These are phyloP conservation scores for Stenoptilia bipunctidactyla DNA, from an alignment of 2,888 invertebrate species.

Conservation along the genomic window DNA sequence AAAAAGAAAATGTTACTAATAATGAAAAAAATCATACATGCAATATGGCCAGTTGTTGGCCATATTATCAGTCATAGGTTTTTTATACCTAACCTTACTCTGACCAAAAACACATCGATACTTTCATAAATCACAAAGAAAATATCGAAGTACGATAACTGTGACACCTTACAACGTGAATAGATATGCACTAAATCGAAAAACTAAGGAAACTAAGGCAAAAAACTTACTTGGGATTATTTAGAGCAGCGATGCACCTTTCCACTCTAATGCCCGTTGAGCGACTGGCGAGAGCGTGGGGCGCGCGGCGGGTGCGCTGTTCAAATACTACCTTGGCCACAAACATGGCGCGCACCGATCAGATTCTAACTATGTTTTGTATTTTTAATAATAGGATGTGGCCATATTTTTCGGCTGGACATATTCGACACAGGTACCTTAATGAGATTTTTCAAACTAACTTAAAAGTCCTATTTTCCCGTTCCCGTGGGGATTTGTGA, in stretches of 20 bases:
- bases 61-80: background rate
- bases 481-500: no score
- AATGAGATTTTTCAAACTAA: no score
- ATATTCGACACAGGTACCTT: slow-evolving; percentile 10
- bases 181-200: background rate
- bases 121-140: background rate
- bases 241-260: background rate
- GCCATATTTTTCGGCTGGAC: slow-evolving; percentile 9
- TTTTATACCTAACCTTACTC: background rate
- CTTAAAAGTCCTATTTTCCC: no score
- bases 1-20: background rate
- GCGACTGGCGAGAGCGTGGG: background rate
- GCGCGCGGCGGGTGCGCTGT: background rate
- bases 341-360: background rate
- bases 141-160: background rate
- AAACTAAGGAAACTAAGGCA: background rate
- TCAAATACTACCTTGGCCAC: background rate
- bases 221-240: background rate
- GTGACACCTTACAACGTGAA: background rate
- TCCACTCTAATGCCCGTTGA: background rate
- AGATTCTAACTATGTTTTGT: background rate
- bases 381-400: background rate
- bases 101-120: background rate
- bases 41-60: background rate
- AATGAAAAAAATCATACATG: background rate